Evolutionary conservation across 1,140 invertebrate species (phyloP).

Genomic region (Chrysomallon squamiferum): DNA sequence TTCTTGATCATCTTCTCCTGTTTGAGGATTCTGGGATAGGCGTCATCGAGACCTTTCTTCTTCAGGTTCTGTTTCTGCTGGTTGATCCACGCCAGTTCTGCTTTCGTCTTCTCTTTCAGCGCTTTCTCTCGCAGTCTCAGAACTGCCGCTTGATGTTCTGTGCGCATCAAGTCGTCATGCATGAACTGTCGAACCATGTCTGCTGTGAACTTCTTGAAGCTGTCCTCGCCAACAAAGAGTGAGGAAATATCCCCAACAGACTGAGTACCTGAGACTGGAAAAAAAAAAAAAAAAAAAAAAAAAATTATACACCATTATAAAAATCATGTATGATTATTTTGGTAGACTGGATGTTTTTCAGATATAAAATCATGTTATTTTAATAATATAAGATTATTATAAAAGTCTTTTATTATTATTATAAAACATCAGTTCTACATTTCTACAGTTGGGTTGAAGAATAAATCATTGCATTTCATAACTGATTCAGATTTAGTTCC

Average conservation of each 20-base stretch:
- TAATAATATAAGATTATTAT: no score
- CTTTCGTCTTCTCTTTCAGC: conserved; percentile 69
- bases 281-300: not conserved
- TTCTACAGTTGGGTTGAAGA: no score
- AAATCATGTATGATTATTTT: no score
- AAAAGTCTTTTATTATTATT: no score
- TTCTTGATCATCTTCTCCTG: conserved; percentile 61
- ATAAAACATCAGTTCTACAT: no score
- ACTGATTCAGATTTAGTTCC: no score
- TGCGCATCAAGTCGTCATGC: conserved; percentile 60
- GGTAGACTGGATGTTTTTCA: no score
- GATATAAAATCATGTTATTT: no score
- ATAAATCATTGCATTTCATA: no score
- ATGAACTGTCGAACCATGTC: conserved; percentile 62
- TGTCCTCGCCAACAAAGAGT: conserved; percentile 50
- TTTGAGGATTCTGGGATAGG: conserved; percentile 67
- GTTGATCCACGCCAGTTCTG: conserved; percentile 68
- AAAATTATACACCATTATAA: no score
- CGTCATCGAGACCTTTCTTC: conserved; percentile 63
- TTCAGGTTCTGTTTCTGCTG: conserved; percentile 64
- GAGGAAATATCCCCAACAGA: conserved; percentile 41
- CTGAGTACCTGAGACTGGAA: not conserved
- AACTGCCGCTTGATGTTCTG: conserved; percentile 56
- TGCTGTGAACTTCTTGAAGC: conserved; percentile 58
- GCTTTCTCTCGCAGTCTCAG: conserved; percentile 59